Conservation (phyloP, 1,140 invertebrate species). For the Drosophila littoralis region DNA sequence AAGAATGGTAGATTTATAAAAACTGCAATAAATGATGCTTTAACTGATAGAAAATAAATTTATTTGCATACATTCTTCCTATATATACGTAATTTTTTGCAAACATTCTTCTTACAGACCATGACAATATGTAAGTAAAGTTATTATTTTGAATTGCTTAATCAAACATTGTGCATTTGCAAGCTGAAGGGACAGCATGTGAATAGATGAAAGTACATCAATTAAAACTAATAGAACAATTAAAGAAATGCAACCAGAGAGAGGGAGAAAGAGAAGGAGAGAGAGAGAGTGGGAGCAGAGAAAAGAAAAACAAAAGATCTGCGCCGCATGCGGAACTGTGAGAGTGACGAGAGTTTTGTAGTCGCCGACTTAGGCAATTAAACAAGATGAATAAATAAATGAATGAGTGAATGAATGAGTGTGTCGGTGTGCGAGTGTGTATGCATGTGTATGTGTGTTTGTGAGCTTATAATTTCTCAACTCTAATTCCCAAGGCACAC, state of each 20-base stretch:
- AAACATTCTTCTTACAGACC: not conserved
- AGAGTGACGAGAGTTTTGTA: slow-evolving; percentile 71
- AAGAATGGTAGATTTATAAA: too few relatives aligned
- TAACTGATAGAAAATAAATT: too few relatives aligned
- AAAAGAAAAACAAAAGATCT: slow-evolving; percentile 50
- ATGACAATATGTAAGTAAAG: slow-evolving; percentile 1
- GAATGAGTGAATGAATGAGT: slow-evolving; percentile 56
- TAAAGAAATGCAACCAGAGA: slow-evolving; percentile 65
- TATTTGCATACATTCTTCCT: too few relatives aligned
- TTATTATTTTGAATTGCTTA: slow-evolving; percentile 29
- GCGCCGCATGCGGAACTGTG: slow-evolving; percentile 50
- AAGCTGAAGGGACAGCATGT: slow-evolving; percentile 26
- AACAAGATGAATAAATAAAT: slow-evolving; percentile 55
- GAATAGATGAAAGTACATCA: slow-evolving; percentile 56
- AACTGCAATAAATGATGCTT: too few relatives aligned
- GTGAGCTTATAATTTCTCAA: slow-evolving; percentile 66
- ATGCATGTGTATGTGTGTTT: slow-evolving; percentile 2
- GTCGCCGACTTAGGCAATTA: slow-evolving; percentile 49
- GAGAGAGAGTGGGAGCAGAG: slow-evolving; percentile 16
- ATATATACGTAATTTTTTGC: too few relatives aligned
- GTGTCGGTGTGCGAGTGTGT: slow-evolving; percentile 6
- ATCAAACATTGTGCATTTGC: slow-evolving; percentile 63
- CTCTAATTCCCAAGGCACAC: slow-evolving; percentile 73
- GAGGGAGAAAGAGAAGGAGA: slow-evolving; percentile 28
- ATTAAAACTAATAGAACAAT: slow-evolving; percentile 82